A percentile compares a stretch with the other conserved stretches of the same genome.
phyloP scores from a whole-genome alignment of 2,888 invertebrate genomes.

The Tachina lurida region DNA sequence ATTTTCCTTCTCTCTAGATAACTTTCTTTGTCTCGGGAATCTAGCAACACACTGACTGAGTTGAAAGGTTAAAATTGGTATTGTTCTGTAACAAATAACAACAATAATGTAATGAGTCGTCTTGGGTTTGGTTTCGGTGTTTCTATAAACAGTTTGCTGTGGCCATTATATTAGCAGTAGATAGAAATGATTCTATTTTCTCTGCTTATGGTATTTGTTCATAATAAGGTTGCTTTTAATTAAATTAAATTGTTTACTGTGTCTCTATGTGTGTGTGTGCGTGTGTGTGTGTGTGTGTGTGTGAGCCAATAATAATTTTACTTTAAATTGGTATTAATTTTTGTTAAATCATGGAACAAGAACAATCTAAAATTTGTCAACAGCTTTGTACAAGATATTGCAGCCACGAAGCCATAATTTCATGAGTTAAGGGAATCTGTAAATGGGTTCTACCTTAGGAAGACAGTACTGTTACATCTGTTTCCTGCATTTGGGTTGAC shows the following conservation, averaged over 20 bases:
- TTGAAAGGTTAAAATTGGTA: conserved; percentile 51
- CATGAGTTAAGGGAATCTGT: too few species aligned
- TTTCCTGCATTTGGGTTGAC: too few species aligned
- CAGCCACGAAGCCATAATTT: too few species aligned
- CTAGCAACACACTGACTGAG: conserved; percentile 11
- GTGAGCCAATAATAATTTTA: background rate
- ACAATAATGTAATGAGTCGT: conserved; percentile 8
- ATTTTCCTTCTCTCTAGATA: background rate
- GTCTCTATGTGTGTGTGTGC: background rate
- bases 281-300: background rate
- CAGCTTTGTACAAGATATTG: background rate
- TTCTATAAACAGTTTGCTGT: background rate
- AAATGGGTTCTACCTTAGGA: too few species aligned
- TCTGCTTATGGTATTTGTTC: conserved; percentile 25
- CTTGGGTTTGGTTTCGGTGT: background rate
- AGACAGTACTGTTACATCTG: too few species aligned
- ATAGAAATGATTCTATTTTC: background rate
- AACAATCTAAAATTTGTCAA: background rate
- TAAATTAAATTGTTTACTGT: conserved; percentile 58
- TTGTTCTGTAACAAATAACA: conserved; percentile 44
- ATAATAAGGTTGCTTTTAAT: conserved; percentile 49
- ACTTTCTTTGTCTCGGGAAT: background rate
- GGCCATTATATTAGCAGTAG: background rate
- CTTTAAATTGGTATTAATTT: background rate
- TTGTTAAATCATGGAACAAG: too few species aligned